phyloP scores from a whole-genome alignment of 2,113 vertebrate genomes.

The Festucalex cinctus region DNA sequence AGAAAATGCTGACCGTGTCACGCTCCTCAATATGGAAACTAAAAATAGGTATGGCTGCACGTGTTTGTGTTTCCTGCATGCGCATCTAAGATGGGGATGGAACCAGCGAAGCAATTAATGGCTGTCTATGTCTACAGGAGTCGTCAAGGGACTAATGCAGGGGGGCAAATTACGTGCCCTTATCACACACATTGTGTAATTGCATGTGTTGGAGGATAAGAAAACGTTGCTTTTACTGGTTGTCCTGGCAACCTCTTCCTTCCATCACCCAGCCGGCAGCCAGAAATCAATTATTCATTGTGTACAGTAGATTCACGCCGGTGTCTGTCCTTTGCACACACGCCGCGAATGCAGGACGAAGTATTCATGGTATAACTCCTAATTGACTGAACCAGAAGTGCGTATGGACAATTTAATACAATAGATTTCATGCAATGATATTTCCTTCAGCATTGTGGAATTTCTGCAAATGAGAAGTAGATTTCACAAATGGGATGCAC shows the following conservation, averaged over 20 bases:
- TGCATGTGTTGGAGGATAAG: not conserved
- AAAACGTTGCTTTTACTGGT: slow-evolving; percentile 26
- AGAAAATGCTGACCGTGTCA: not conserved
- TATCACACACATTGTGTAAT: slow-evolving; percentile 7
- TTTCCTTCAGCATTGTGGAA: not conserved
- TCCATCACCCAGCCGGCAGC: slow-evolving; percentile 9
- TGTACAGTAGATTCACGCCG: slow-evolving; percentile 41
- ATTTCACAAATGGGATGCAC: too few species aligned
- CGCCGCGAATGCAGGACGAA: slow-evolving; percentile 13
- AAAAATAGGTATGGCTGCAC: not conserved
- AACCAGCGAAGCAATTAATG: slow-evolving; percentile 33
- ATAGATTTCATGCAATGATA: not conserved
- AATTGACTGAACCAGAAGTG: not conserved
- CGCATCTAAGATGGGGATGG: slow-evolving; percentile 12
- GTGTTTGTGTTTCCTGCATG: not conserved
- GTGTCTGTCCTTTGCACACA: slow-evolving; percentile 27
- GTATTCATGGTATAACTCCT: not conserved
- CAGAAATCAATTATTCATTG: slow-evolving; percentile 60
- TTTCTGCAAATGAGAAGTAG: not conserved
- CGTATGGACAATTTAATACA: not conserved
- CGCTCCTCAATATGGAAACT: not conserved
- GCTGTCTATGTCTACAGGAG: slow-evolving; percentile 22
- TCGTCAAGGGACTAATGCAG: slow-evolving; percentile 16
- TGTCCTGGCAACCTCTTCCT: slow-evolving; percentile 49
- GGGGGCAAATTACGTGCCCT: slow-evolving; percentile 25